phyloP scores from a whole-genome alignment of 2,113 vertebrate species.

The Epinephelus fuscoguttatus region DNA sequence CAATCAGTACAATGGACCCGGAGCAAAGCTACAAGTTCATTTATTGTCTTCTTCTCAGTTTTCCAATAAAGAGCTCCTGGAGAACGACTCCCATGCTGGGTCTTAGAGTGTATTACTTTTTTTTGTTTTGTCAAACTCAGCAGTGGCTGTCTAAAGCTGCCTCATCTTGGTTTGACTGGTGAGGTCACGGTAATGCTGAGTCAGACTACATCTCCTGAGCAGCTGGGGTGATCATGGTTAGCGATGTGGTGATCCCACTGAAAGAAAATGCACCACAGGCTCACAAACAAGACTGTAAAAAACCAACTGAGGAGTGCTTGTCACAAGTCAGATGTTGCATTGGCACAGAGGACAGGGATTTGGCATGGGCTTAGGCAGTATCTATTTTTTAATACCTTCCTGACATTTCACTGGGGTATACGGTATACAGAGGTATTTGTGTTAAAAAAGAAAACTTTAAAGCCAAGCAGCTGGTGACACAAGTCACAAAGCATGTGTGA shows the following conservation, averaged over 20 bases:
- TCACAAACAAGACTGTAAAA: neutral
- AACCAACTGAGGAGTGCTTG: neutral
- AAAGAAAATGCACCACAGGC: neutral
- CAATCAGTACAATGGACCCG: constrained; percentile 7
- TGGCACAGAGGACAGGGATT: neutral
- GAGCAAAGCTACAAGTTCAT: constrained; percentile 28
- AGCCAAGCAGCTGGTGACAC: no score
- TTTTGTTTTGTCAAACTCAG: constrained; percentile 22
- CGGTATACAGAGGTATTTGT: no score
- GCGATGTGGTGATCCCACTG: constrained; percentile 15
- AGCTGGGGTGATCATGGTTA: constrained; percentile 26
- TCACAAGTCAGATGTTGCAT: neutral
- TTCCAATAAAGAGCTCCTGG: constrained; percentile 29
- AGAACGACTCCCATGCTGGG: constrained; percentile 29
- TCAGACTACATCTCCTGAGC: constrained; percentile 50
- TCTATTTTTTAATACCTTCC: no score
- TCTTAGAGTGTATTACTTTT: neutral
- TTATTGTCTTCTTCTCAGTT: constrained; percentile 22
- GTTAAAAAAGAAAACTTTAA: no score
- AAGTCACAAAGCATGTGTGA: no score
- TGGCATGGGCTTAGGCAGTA: no score
- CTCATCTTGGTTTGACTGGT: constrained; percentile 42
- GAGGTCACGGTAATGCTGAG: constrained; percentile 65
- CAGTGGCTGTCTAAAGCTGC: constrained; percentile 25
- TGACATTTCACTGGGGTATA: no score